Evolutionary conservation across 1,140 invertebrate genomes (phyloP).

Genomic region (Myzus persicae): DNA sequence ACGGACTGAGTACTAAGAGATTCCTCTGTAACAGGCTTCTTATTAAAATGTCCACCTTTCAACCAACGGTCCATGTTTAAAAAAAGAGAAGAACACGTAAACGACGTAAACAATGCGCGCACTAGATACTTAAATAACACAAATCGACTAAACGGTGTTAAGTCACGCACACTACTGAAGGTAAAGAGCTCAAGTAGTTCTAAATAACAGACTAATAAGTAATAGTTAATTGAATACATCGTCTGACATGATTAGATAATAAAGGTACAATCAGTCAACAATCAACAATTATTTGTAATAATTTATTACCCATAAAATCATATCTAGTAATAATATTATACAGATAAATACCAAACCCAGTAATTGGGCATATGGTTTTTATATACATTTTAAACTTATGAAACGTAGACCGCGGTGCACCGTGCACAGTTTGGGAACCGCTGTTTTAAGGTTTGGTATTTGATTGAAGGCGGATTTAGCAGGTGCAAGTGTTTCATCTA

Average conservation of each 20-base stretch:
- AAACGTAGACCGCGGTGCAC: neutral
- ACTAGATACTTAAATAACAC: too few species aligned
- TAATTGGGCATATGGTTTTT: slow-evolving; percentile 11
- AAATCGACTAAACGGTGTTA: too few species aligned
- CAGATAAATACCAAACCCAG: neutral
- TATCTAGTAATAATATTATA: slow-evolving; percentile 9
- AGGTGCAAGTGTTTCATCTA: too few species aligned
- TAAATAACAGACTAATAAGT: too few species aligned
- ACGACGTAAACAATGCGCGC: too few species aligned
- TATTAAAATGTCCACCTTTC: slow-evolving; percentile 33
- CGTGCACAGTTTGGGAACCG: too few species aligned
- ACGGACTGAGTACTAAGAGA: too few species aligned
- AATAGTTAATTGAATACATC: too few species aligned
- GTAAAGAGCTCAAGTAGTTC: too few species aligned
- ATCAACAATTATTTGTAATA: neutral
- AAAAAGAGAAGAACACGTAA: slow-evolving; percentile 31
- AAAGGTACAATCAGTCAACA: neutral
- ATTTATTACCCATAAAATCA: neutral
- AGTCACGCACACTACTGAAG: too few species aligned
- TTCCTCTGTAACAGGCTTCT: slow-evolving; percentile 17
- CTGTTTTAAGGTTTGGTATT: too few species aligned
- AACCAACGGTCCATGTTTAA: slow-evolving; percentile 57
- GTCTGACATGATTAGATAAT: neutral
- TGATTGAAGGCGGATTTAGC: too few species aligned
- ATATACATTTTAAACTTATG: slow-evolving; percentile 5